phyloP scores from a whole-genome alignment of 2,888 invertebrate genomes.

The Aphidoletes aphidimyza region DNA sequence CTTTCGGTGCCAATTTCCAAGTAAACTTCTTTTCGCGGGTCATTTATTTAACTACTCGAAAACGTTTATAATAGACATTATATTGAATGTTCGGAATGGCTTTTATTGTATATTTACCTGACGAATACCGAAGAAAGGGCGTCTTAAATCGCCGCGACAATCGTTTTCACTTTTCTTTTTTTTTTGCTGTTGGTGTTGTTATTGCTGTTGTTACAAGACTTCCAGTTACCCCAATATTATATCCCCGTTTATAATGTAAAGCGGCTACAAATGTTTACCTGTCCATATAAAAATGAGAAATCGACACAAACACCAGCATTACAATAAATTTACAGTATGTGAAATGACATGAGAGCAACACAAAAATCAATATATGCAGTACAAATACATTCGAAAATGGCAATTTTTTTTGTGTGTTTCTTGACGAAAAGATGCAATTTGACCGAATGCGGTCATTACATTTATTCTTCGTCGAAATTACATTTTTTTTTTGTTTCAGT shows the following conservation, averaged over 20 bases:
- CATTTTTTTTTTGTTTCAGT: neutral
- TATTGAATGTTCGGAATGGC: neutral
- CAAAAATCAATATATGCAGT: constrained; percentile 11
- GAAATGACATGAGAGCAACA: neutral
- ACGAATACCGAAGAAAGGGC: too few relatives aligned
- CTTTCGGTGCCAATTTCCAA: neutral
- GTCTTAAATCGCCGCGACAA: too few relatives aligned
- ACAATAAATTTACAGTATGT: neutral
- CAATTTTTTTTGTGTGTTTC: neutral
- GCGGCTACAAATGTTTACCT: too few relatives aligned
- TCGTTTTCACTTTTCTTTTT: too few relatives aligned
- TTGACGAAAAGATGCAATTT: neutral
- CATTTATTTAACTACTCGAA: neutral
- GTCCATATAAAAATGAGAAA: too few relatives aligned
- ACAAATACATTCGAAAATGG: neutral
- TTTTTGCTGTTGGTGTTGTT: too few relatives aligned
- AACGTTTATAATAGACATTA: neutral
- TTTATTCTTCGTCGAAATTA: too few relatives aligned
- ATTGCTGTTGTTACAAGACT: too few relatives aligned
- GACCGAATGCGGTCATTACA: neutral
- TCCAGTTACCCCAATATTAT: too few relatives aligned
- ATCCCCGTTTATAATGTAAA: too few relatives aligned
- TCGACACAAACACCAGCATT: neutral
- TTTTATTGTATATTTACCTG: neutral
- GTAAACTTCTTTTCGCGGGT: neutral